These are phyloP conservation scores for Clunio marinus DNA, from an alignment of 2,888 invertebrate genomes.

Conservation along the genomic window DNA sequence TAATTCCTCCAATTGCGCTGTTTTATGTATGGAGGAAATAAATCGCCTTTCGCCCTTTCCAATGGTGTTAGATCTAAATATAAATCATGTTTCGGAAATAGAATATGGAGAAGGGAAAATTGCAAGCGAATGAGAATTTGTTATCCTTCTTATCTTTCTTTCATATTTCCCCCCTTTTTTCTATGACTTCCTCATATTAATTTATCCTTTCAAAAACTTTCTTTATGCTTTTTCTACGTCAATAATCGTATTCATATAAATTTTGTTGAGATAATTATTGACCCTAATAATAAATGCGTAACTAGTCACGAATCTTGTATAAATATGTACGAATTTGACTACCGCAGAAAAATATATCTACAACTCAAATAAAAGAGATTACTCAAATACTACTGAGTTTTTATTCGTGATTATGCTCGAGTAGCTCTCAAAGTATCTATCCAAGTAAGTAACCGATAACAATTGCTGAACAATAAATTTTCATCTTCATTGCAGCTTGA, in stretches of 20 bases:
- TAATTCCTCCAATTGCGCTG: not conserved
- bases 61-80: not conserved
- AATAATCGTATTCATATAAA: conserved; percentile 4
- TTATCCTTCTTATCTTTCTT: not conserved
- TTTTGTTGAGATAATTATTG: not conserved
- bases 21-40: not conserved
- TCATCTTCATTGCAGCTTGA: too few species aligned
- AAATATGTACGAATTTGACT: not conserved
- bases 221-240: not conserved
- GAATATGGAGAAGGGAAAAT: not conserved
- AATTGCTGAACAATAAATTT: too few species aligned
- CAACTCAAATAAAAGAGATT: too few species aligned
- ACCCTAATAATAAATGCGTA: not conserved
- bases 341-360: not conserved
- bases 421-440: too few species aligned
- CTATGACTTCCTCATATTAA: not conserved
- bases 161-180: too few species aligned
- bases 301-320: not conserved
- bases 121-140: conserved; percentile 17
- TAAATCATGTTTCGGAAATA: not conserved
- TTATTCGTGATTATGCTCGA: too few species aligned
- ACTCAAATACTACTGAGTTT: too few species aligned
- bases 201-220: not conserved
- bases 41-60: not conserved
- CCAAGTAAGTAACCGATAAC: too few species aligned